These are phyloP conservation scores for Rhingia rostrata DNA, from an alignment of 2,888 invertebrate species.

Conservation along the genomic window DNA sequence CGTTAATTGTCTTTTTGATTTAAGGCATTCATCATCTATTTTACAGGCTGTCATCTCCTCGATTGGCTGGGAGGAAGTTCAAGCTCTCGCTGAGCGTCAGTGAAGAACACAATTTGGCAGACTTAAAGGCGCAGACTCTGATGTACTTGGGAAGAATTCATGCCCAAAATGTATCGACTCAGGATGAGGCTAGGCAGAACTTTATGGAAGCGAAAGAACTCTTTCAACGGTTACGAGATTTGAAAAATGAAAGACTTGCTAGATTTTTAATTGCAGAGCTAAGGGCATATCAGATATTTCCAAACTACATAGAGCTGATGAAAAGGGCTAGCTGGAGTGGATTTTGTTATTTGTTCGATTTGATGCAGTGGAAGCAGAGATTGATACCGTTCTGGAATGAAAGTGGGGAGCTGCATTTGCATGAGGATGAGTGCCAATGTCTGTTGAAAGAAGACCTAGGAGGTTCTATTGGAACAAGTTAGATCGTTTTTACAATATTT, in stretches of 20 bases:
- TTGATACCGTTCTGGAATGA: constrained; percentile 61
- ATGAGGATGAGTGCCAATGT: constrained; percentile 29
- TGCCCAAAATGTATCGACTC: constrained; percentile 12
- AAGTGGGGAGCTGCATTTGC: background rate
- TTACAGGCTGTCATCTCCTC: constrained; percentile 17
- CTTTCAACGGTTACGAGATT: constrained; percentile 28
- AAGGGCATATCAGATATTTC: constrained; percentile 55
- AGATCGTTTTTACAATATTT: too few relatives aligned
- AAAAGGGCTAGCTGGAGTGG: constrained; percentile 14
- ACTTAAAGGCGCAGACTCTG: constrained; percentile 42
- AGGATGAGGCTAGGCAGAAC: constrained; percentile 32
- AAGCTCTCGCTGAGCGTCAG: constrained; percentile 46
- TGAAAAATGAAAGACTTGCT: constrained; percentile 57
- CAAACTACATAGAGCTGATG: constrained; percentile 56
- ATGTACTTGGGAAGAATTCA: constrained; percentile 63
- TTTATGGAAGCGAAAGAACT: constrained; percentile 51
- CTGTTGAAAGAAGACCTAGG: constrained; percentile 38
- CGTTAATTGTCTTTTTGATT: background rate
- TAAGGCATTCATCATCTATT: background rate
- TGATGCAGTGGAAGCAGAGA: constrained; percentile 60
- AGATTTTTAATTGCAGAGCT: constrained; percentile 60
- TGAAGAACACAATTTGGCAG: constrained; percentile 33
- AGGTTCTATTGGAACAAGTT: background rate
- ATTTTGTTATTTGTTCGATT: constrained; percentile 56
- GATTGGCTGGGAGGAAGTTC: constrained; percentile 46